Evolutionary conservation across 2,888 invertebrate species (phyloP), one percentile per base, ranked within the genome.

Genomic region (Agrotis puta): DNA sequence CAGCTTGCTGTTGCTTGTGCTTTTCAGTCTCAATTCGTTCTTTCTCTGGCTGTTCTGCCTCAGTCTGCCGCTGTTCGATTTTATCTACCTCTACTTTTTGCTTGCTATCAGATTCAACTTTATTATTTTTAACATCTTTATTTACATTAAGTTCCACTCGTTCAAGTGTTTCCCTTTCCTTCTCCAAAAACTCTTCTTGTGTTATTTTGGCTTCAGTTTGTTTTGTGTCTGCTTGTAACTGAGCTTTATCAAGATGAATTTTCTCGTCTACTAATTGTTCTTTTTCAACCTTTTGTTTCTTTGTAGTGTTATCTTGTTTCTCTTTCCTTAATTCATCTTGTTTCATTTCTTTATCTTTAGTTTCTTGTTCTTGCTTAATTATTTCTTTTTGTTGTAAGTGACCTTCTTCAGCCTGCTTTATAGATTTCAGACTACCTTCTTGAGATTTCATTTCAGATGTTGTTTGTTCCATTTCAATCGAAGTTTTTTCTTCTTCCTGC

Each of bases 121-220:
- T 7, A 16, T 39, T 22, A n/a, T 39, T 2, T 65, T 11, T 3
- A 0, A 33, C 11, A 22, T 11, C 14, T n/a, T 39, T 47, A 1
- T 64, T 64, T 64, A 22, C 6, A 47, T 33, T 14, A n/a, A 14
- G 0, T 43, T 53, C 39, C 22, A 13, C 7, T 13, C 50, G 39
- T 50, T 48, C 20, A 43, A 20, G 14, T n/a, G 20, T 3, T 47
- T 47, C 18, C 18, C 13, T 65, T 58, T 69, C 53, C 3, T 33
- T 53, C 3, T 63, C n/a, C 1, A 45, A 7, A 27, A 56, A 50
- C 39, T 76, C 20, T 20, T 59, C 27, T 56, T 76, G 20, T n/a
- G 13, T 20, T 16, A 27, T 14, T 33, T 13, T n/a, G 1, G 13
- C 13, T 6, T 71, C 22, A 13, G 4, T 13, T n/a, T 45, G 33